Evolutionary conservation across 1,140 invertebrate genomes (phyloP).

Genomic region (Trichomalopsis sarcophagae): DNA sequence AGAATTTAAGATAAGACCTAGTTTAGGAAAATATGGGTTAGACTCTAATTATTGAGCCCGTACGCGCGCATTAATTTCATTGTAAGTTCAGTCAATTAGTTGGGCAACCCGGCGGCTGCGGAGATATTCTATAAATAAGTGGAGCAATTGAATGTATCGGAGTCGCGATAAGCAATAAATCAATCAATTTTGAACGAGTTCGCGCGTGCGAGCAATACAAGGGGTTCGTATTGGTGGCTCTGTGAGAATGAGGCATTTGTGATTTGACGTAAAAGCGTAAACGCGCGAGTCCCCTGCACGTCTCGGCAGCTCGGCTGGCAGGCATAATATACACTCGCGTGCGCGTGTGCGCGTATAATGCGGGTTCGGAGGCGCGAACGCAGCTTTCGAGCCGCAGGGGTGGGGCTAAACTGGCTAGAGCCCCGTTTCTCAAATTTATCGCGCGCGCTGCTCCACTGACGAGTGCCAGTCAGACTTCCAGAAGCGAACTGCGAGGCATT

Average conservation of each 20-base stretch:
- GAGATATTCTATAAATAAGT: neutral
- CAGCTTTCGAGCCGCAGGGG: constrained; percentile 2
- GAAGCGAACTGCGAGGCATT: neutral
- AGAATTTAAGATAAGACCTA: no score
- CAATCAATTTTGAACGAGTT: neutral
- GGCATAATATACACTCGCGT: neutral
- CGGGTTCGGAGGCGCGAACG: neutral
- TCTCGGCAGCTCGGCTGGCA: neutral
- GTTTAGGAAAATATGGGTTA: no score
- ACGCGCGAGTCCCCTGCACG: neutral
- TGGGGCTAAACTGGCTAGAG: constrained; percentile 45
- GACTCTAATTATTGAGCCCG: neutral
- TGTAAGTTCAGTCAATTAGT: neutral
- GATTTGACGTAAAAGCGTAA: constrained; percentile 3
- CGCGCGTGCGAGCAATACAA: neutral
- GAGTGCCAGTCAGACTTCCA: constrained; percentile 28
- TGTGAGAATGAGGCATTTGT: no score
- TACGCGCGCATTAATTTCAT: neutral
- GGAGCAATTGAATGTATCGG: neutral
- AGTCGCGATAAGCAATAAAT: neutral
- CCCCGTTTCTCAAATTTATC: constrained; percentile 64
- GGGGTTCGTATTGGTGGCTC: neutral
- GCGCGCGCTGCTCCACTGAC: constrained; percentile 51
- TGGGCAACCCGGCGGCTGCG: neutral
- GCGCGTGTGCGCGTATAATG: neutral